Base-by-base conservation (phyloP, 2,888 invertebrate genomes). In the Bimastos eiseni region DNA sequence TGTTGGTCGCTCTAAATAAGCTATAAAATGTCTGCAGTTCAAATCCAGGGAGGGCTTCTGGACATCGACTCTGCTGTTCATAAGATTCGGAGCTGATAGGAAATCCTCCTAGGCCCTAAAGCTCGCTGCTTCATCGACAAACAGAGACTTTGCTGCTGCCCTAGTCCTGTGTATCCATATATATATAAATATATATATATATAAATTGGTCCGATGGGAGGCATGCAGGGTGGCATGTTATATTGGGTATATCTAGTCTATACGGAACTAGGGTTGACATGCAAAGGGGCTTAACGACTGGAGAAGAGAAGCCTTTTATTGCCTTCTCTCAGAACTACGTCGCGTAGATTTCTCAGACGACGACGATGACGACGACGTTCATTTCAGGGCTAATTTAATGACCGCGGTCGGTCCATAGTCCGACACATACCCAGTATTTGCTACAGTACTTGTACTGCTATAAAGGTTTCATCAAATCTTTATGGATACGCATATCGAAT, bases 201-300 rank as follows among this genome's bases (percentile, higher is more conserved):
- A 2, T 44, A 19, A 21, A 49, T 49, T 24, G 49, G 49, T 49
- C 49, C 21, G 24, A 6, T 1, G 70, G 70, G 70, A 70, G 11
- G 5, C 55, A 4, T n/a, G n/a, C 70, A 13, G 30, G n/a, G 70
- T 5, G 70, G n/a, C 17, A 70, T 70, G 70, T 70, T 70, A 70
- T 70, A 70, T 70, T 30, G 70, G 70, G 70, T 21, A 17, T 70
- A 70, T 70, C 0, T 30, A 8, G n/a, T n/a, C 30, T 70, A 70
- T 70, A 70, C 13, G 70, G 4, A 70, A n/a, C 30, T n/a, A 70
- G 30, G 30, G 70, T 70, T 70, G 70, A 70, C 70, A 70, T 70
- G 70, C 70, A 70, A 70, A n/a, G 70, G 70, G 70, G 70, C n/a
- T 70, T 70, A 70, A n/a, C 70, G 70, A 70, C n/a, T 70, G 70